Base-by-base conservation (phyloP, 2,888 invertebrate genomes). In the Pristionchus exspectatus region DNA sequence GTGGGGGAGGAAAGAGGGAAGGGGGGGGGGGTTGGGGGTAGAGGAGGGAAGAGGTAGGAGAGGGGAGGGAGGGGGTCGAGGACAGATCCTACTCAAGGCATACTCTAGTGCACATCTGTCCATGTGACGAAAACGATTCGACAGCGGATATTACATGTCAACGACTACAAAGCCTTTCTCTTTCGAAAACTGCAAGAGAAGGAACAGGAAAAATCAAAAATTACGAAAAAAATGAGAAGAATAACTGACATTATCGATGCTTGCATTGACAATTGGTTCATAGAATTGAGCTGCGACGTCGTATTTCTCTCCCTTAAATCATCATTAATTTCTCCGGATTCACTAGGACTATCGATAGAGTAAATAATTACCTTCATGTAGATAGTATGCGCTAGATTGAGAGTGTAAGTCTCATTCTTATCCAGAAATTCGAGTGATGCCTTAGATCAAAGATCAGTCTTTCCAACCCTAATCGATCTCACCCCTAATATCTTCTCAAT, bases 251-350 rank as follows among this genome's bases (percentile, higher is more conserved):
- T 96, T 97, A 91, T 98, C 97, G 94, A 97, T 98, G 95, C 97
- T 97, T 95, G 98, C 98, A 93, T 98, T 97, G 0, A 99, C 98
- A 90, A 99, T 97, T 0, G 98, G 98, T 95, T 99, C 99, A 95
- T 99, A 99, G 96, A 99, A 99, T 81, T 97, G 98, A 0, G 98
- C 97, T 0, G 99, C 98, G 96, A 99, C 98, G 95, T 98, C 98
- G 95, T 98, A 99, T 95, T 99, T 99, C 95, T 97, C 98, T 95
- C 98, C 98, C 96, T 90, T 56, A 30, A 87, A 86, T 50, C 1
- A 21, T 59, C 69, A 69, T 27, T n/a, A 4, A 24, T 69, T 7
- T 69, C n/a, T 66, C 66, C 44, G 44, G 44, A 50, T 10, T 27
- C 12, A 24, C 9, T 9, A 7, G 24, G 24, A 27, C 27, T 69